phyloP scores from a whole-genome alignment of 2,888 invertebrate species.

The Rhabditoides inermis region DNA sequence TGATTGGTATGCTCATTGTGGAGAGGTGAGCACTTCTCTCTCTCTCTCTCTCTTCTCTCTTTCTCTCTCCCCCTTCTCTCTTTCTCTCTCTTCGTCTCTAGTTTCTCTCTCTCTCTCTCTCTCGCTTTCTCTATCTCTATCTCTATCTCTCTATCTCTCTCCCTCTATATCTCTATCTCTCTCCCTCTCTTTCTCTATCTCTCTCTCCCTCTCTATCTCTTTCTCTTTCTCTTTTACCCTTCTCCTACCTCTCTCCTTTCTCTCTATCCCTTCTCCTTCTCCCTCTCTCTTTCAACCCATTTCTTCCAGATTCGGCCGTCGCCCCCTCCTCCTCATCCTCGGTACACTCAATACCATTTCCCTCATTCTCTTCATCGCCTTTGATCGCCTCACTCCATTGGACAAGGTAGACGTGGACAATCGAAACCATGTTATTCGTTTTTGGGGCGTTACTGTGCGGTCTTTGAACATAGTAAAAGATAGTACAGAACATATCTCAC shows the following conservation, averaged over 20 bases:
- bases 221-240: slow-evolving; percentile 4
- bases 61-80: too few species aligned
- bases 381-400: slow-evolving; percentile 21
- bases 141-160: background rate
- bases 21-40: slow-evolving; percentile 19
- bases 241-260: background rate
- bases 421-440: too few species aligned
- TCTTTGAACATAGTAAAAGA: too few species aligned
- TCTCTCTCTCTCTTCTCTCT: background rate
- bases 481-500: too few species aligned
- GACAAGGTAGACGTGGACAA: too few species aligned
- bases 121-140: background rate
- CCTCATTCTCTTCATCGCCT: slow-evolving; percentile 23
- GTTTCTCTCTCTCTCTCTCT: slow-evolving; percentile 1
- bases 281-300: background rate
- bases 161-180: background rate
- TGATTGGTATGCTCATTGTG: slow-evolving; percentile 22
- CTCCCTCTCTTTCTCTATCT: background rate
- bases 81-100: background rate
- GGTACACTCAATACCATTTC: slow-evolving; percentile 29
- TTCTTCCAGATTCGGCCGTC: slow-evolving; percentile 25
- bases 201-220: background rate
- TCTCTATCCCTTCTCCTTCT: background rate
- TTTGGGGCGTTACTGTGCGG: too few species aligned
- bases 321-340: slow-evolving; percentile 23